Base-by-base conservation (phyloP, 1,140 invertebrate genomes). In the Neodiprion lecontei region DNA sequence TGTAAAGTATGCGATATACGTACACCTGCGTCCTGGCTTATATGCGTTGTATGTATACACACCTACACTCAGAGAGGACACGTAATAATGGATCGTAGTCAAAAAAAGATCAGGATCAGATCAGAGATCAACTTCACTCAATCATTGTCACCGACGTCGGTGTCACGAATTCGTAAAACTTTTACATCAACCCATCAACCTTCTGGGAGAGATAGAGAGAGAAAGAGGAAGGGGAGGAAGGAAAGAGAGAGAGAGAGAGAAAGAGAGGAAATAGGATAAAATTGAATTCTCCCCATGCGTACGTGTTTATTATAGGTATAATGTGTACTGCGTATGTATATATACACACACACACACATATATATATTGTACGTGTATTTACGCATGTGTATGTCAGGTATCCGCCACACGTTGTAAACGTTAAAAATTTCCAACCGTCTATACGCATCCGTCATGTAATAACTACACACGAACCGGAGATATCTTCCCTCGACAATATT, bases 121-220 rank as follows among this genome's bases (percentile, higher is more conserved):
- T 12, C 53, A 12, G 11, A 17, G 53, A 61, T 61, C 11, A 61
- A 61, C 53, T 61, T 17, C 53, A 61, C 53, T 61, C n/a, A 61
- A 61, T 61, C 53, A 61, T 61, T 61, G 53, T 61, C 53, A 9
- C 5, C 53, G 53, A 61, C 53, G 11, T 17, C 53, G n/a, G 53
- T 61, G 53, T 61, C 53, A 61, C 53, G 53, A 61, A 61, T 61
- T 61, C 53, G 53, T 61, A 61, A 61, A 61, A 61, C 53, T 61
- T 61, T 61, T 61, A 61, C 53, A 9, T 61, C 53, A 17, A 61
- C 53, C 28, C 53, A 9, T 61, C 53, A 17, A 61, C 53, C 28
- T 17, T 61, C 53, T 17, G n/a, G 53, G 7, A 40, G 28, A 40
- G 28, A 2, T 7, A 61, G n/a, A 12, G 9, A 17, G 53, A n/a